Conservation (phyloP, 2,888 invertebrate species). For the Dynastes hyllus region DNA sequence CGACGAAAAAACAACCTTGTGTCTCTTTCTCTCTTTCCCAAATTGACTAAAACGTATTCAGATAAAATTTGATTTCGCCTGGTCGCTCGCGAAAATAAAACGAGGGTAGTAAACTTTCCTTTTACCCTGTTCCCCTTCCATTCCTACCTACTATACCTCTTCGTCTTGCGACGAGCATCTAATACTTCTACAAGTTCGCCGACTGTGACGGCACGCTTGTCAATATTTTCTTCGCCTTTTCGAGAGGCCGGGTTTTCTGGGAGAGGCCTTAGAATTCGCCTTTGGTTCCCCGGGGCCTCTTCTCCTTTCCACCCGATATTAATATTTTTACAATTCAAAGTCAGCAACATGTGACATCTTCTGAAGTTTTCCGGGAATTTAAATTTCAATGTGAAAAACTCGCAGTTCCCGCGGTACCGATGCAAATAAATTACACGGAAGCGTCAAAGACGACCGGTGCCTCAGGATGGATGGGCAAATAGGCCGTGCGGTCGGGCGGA, state of each 20-base stretch:
- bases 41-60: constrained; percentile 17
- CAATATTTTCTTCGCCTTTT: background rate
- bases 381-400: constrained; percentile 46
- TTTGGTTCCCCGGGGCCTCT: background rate
- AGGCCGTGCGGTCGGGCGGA: constrained; percentile 26
- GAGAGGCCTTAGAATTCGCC: background rate
- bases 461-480: constrained; percentile 28
- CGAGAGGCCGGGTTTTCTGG: background rate
- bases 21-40: background rate
- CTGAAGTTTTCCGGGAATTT: constrained; percentile 45
- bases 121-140: background rate
- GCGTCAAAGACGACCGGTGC: constrained; percentile 35
- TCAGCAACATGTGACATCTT: constrained; percentile 47
- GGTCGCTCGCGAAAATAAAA: constrained; percentile 2
- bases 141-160: background rate
- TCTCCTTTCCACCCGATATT: constrained; percentile 18
- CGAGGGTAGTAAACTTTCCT: constrained; percentile 19
- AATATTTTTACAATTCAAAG: constrained; percentile 51
- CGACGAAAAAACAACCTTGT: background rate
- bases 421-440: constrained; percentile 41
- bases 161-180: background rate
- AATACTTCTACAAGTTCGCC: background rate
- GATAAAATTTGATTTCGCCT: constrained; percentile 21
- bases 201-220: background rate
- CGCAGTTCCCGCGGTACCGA: background rate